Evolutionary conservation across 2,797 vertebrate species (phyloP).

Genomic region (Cercopithecus diana): DNA sequence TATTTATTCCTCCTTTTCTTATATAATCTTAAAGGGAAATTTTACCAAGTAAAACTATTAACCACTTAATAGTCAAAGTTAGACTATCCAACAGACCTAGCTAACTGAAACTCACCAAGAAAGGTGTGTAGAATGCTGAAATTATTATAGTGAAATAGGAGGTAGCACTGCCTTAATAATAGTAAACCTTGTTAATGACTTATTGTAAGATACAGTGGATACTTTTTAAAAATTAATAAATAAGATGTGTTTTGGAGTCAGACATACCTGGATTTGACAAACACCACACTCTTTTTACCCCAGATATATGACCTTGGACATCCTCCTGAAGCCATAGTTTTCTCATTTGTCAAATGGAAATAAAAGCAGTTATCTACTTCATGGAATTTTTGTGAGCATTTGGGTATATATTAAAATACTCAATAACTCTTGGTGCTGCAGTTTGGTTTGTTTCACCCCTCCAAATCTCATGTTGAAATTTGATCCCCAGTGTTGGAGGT

Average conservation of each 20-base stretch:
- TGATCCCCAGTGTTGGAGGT: not conserved
- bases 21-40: not conserved
- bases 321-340: not conserved
- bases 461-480: not conserved
- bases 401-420: constrained; percentile 19
- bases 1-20: constrained; percentile 15
- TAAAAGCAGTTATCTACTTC: not conserved
- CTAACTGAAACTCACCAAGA: not conserved
- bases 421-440: not conserved
- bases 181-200: constrained; percentile 8
- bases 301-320: not conserved
- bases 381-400: not conserved
- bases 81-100: not conserved
- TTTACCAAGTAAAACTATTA: constrained; percentile 30
- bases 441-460: not conserved
- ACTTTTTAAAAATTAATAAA: not conserved
- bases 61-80: not conserved
- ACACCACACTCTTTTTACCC: not conserved
- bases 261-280: not conserved
- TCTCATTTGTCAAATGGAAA: constrained; percentile 2
- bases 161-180: not conserved
- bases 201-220: not conserved
- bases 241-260: not conserved
- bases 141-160: constrained; percentile 24
- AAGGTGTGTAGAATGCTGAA: not conserved